phyloP scores from a whole-genome alignment of 2,113 vertebrate genomes.

The Bufo gargarizans region DNA sequence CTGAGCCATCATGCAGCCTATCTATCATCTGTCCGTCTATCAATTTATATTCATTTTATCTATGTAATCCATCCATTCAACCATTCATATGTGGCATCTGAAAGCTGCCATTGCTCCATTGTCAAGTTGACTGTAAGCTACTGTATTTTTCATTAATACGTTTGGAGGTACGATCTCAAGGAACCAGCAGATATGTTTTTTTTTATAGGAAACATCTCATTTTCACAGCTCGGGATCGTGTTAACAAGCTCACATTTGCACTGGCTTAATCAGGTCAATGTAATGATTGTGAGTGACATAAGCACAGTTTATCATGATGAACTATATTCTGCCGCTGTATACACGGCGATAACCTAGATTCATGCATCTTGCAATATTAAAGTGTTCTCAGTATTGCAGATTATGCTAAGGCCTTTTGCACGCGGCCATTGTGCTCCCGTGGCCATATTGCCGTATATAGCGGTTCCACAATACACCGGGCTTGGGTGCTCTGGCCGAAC shows the following conservation, averaged over 20 bases:
- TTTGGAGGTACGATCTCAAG: background rate
- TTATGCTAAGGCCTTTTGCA: background rate
- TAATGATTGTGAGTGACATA: background rate
- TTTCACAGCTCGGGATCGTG: background rate
- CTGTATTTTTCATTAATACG: background rate
- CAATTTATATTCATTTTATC: background rate
- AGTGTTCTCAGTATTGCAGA: background rate
- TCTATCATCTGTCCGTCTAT: too few species aligned
- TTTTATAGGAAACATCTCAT: background rate
- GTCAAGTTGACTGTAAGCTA: background rate
- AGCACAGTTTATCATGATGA: background rate
- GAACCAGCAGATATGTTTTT: background rate
- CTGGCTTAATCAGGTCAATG: background rate
- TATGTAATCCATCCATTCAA: background rate
- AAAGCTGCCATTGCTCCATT: background rate
- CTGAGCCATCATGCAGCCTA: too few species aligned
- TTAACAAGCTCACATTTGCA: slow-evolving; percentile 1
- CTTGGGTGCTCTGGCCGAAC: too few species aligned
- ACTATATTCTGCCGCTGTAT: background rate
- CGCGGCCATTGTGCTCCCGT: too few species aligned
- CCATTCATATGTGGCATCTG: background rate
- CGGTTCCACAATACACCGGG: too few species aligned
- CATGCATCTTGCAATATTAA: background rate
- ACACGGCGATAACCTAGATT: background rate
- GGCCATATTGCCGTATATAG: too few species aligned